Evolutionary conservation across 64 coral and sea anemone genomes (phyloP).

Genomic region (Platygyra sinensis): DNA sequence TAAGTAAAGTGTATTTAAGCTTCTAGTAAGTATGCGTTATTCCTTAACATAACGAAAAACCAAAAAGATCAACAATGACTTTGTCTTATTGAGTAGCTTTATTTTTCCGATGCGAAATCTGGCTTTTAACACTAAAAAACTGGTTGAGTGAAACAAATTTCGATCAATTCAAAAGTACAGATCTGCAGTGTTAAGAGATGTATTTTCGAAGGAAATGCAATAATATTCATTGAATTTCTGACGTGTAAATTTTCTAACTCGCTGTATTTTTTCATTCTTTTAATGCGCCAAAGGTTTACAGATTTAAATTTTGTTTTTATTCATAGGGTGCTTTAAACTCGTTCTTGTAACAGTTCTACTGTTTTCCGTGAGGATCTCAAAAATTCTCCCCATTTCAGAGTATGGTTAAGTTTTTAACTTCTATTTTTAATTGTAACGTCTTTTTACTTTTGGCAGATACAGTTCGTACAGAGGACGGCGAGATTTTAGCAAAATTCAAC

Average conservation of each 20-base stretch:
- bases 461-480: constrained; percentile 65
- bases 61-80: too few species aligned
- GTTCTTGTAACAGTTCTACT: background rate
- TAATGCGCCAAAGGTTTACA: background rate
- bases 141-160: background rate
- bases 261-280: background rate
- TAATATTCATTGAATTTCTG: background rate
- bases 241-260: background rate
- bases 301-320: constrained; percentile 9
- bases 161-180: too few species aligned
- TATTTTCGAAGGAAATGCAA: too few species aligned
- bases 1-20: background rate
- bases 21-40: too few species aligned
- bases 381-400: background rate
- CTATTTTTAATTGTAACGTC: background rate
- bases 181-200: too few species aligned
- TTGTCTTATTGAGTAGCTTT: background rate
- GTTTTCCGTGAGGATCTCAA: background rate
- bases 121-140: background rate
- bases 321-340: background rate
- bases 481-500: constrained; percentile 84
- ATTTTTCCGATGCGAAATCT: background rate
- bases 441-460: constrained; percentile 31
- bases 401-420: background rate
- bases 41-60: too few species aligned